phyloP scores from a whole-genome alignment of 2,113 vertebrate genomes.

The Macrotus californicus region DNA sequence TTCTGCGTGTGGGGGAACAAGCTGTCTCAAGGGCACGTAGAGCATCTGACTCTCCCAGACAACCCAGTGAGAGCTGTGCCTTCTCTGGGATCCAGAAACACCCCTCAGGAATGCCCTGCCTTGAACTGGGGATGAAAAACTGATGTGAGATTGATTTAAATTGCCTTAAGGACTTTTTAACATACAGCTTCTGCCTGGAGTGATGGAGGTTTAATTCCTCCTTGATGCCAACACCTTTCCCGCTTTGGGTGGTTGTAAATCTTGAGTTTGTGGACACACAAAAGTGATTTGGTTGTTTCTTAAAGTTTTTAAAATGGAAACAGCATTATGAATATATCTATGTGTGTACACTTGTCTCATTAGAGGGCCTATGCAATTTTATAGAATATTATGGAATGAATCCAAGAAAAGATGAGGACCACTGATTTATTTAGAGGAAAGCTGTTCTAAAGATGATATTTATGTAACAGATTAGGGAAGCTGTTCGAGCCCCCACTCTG shows the following conservation, averaged over 20 bases:
- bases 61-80: background rate
- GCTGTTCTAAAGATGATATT: background rate
- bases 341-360: background rate
- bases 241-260: background rate
- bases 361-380: background rate
- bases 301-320: background rate
- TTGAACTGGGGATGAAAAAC: background rate
- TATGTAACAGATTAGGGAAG: background rate
- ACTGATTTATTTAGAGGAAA: background rate
- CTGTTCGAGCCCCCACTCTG: background rate
- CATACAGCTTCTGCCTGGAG: background rate
- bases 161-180: background rate
- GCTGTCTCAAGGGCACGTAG: slow-evolving; percentile 20
- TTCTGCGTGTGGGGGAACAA: background rate
- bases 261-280: background rate
- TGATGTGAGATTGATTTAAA: background rate
- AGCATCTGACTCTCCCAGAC: background rate
- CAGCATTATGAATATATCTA: background rate
- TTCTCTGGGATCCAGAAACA: background rate
- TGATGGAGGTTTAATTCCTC: background rate
- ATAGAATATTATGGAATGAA: slow-evolving; percentile 14
- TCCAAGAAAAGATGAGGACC: background rate
- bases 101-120: background rate
- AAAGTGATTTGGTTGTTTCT: background rate
- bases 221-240: background rate